Base-by-base conservation (phyloP, 2,888 invertebrate species). In the Chloroclystis v-ata region DNA sequence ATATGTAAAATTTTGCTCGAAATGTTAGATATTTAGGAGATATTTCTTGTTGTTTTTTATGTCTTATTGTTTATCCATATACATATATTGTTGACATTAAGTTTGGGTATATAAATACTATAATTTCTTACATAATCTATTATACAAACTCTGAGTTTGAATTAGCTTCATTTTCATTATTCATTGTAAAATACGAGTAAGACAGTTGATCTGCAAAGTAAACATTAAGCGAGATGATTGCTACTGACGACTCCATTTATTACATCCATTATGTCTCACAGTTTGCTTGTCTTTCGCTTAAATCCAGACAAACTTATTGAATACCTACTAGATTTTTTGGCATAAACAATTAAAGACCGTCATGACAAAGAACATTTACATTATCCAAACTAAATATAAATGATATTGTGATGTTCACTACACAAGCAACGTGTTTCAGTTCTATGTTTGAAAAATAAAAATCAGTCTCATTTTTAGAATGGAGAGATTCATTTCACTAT, bases 221-320 rank as follows among this genome's bases (percentile, higher is more conserved):
- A 20, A 5, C 20, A 20, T 20, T 30, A 30, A 29, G 12, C 12
- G n/a, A 25, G 11, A 28, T 14, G 14, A 8, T 3, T 39, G 11
- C 11, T 10, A 9, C 12, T 30, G 40, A 40, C 3, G 40, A 41
- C 13, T 24, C 13, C 12, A 13, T 41, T 41, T 12, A 24, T 30
- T 32, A 7, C 11, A 39, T 39, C 39, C 13, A 32, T 30, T 9
- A 24, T 4, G 24, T 4, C 10, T 4, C 28, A 41, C 40, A 14
- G 13, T 13, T 37, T 37, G 25, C 7, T 1, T 12, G 28, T 26
- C 28, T 43, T 26, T 13, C 12, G 11, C 24, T 3, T 20, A n/a
- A 33, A 30, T 9, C 14, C 35, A 43, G 35, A 37, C 28, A 28
- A 37, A 28, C 11, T 43, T 43, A 35, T 43, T 43, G 14, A 43